Conservation (phyloP, 2,797 vertebrate species). For the Anomalospiza imberbis region DNA sequence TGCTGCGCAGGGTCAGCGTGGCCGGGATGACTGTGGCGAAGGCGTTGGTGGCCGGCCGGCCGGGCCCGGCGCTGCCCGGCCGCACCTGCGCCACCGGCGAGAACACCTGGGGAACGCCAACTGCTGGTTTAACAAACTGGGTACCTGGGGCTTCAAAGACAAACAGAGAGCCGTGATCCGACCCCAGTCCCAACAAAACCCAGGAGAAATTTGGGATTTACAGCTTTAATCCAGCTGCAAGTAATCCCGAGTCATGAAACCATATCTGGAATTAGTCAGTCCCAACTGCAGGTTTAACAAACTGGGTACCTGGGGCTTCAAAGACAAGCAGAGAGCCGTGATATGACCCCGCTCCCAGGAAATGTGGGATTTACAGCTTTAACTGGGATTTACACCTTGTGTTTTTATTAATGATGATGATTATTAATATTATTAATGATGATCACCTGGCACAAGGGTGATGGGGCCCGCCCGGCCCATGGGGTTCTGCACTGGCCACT, state of each 20-base stretch:
- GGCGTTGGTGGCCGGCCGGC: conserved; percentile 75
- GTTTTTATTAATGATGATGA: background rate
- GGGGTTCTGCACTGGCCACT: background rate
- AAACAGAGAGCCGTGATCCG: background rate
- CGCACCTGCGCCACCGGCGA: conserved; percentile 82
- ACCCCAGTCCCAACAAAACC: background rate
- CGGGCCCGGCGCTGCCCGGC: conserved; percentile 67
- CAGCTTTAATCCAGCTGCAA: background rate
- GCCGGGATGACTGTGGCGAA: conserved; percentile 87
- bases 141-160: background rate
- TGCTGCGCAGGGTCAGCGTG: conserved; percentile 85
- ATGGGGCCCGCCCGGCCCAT: background rate
- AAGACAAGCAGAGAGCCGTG: background rate
- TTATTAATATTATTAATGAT: background rate
- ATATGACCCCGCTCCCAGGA: background rate
- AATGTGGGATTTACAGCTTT: background rate
- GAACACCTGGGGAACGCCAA: conserved; percentile 82
- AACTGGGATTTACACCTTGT: background rate
- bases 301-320: background rate
- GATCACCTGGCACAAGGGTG: background rate
- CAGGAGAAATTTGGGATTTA: background rate
- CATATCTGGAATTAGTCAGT: too few relatives aligned
- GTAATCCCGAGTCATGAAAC: too few relatives aligned
- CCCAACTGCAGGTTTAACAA: background rate
- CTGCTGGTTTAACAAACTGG: conserved; percentile 74